Evolutionary conservation across 2,113 vertebrate genomes (phyloP), one percentile per base, ranked within the genome.

Genomic region (Anseranas semipalmata): DNA sequence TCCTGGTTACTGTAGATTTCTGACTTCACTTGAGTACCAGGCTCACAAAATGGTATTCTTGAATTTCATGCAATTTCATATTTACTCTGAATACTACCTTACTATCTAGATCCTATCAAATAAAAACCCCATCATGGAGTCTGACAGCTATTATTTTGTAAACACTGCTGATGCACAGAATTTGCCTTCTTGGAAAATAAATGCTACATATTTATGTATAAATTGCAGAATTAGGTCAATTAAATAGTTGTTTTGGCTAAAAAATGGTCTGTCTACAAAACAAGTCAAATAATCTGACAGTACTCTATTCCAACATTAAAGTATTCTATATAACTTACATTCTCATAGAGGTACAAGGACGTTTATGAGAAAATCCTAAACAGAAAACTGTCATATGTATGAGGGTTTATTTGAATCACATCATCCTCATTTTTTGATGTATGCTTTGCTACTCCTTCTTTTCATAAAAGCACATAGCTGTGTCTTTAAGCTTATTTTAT

Each of bases 201-300:
- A 97, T 96, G 95, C 93, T 94, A 92, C 37, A 83, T 96, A 96
- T 97, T 97, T 97, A 96, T 94, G 95, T 96, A 93, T 89, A 92
- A 94, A 95, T 95, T 95, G 91, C 95, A 96, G 93, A 55, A 93
- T 96, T 97, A 96, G 78, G 92, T 94, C 91, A 97, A 97, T 92
- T 95, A 96, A 97, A 96, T 95, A 97, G 56, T 94, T 95, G 86
- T 84, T 96, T 71, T 93, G 56, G 87, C 93, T 96, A 37, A 93
- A 97, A 93, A 92, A 88, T 41, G n/a, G n/a, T 7, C 16, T 84
- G 87, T 91, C 83, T 95, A 46, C 58, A 91, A 92, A 89, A 91
- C 75, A 93, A 94, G 82, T 77, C 82, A 96, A 96, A 95, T 97
- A 95, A 84, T 82, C 81, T 94, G 94, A 93, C 76, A 66, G 46